phyloP scores from a whole-genome alignment of 2,797 vertebrate genomes.

The Cyprinodon diabolis region DNA sequence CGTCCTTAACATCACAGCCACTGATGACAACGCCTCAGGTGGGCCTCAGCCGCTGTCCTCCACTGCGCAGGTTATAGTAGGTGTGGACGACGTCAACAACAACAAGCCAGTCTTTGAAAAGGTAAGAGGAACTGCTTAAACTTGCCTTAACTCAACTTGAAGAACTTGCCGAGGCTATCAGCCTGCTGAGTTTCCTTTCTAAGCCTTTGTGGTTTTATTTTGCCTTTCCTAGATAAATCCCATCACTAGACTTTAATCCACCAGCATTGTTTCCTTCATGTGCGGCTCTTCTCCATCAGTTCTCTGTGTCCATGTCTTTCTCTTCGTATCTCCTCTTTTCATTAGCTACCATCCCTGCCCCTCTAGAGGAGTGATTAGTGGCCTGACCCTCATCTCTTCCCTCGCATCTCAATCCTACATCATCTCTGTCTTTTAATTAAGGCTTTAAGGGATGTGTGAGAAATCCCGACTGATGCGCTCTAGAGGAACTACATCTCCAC shows the following conservation, averaged over 20 bases:
- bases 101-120: constrained; percentile 92
- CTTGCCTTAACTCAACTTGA: no score
- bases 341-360: constrained; percentile 54
- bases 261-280: background rate
- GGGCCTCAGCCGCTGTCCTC: constrained; percentile 83
- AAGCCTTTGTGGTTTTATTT: background rate
- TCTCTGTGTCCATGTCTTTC: constrained; percentile 35
- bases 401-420: constrained; percentile 62
- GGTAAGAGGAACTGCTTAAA: constrained; percentile 64
- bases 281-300: constrained; percentile 31
- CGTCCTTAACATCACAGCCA: constrained; percentile 85
- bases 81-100: constrained; percentile 90
- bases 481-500: constrained; percentile 44
- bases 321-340: constrained; percentile 54
- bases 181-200: background rate
- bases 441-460: constrained; percentile 64
- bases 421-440: constrained; percentile 78
- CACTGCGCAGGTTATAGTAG: constrained; percentile 86
- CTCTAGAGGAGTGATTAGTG: constrained; percentile 75
- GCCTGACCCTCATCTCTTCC: constrained; percentile 63
- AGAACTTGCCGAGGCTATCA: no score
- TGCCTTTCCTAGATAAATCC: constrained; percentile 3
- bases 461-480: constrained; percentile 58
- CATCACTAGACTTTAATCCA: background rate
- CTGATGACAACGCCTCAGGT: constrained; percentile 87